A percentile compares a stretch with the other conserved stretches of the same genome.
Evolutionary conservation across 1,140 invertebrate genomes (phyloP).

Genomic region (Atopsyche davidsoni): DNA sequence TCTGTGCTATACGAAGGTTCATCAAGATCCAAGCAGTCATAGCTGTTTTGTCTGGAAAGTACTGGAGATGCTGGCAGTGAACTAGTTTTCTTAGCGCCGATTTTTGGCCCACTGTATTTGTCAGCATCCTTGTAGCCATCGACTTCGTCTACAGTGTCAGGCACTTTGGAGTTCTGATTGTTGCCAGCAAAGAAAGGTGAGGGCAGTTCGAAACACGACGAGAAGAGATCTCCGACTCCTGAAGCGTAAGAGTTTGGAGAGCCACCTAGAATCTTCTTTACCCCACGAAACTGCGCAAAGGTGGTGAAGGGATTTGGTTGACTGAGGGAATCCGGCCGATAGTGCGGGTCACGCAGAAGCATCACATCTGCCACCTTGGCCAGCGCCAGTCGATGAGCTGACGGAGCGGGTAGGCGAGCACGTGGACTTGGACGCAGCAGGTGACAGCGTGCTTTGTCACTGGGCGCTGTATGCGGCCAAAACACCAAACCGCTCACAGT

Average conservation of each 20-base stretch:
- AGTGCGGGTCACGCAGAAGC: conserved; percentile 73
- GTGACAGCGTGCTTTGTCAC: conserved; percentile 71
- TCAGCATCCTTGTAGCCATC: neutral
- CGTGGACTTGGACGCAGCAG: conserved; percentile 36
- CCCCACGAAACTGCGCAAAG: conserved; percentile 59
- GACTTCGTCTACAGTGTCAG: conserved; percentile 27
- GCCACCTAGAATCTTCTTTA: conserved; percentile 70
- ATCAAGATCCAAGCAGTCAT: conserved; percentile 12
- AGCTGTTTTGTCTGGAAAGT: conserved; percentile 31
- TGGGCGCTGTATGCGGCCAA: conserved; percentile 51
- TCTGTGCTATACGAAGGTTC: neutral
- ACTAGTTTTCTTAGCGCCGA: conserved; percentile 11
- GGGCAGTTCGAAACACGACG: conserved; percentile 64
- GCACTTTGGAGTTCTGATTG: conserved; percentile 13
- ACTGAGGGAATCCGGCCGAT: conserved; percentile 45
- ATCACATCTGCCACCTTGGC: conserved; percentile 67
- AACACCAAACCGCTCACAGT: conserved; percentile 52
- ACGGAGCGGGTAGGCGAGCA: conserved; percentile 32
- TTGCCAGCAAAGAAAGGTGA: conserved; percentile 46
- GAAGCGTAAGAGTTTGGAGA: conserved; percentile 42
- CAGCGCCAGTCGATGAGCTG: conserved; percentile 44
- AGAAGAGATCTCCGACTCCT: conserved; percentile 55
- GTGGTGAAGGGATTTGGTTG: conserved; percentile 62
- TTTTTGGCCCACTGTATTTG: conserved; percentile 6
- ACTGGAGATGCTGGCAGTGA: conserved; percentile 32